A percentile compares a stretch with the other conserved stretches of the same genome.
Evolutionary conservation across 1,140 invertebrate genomes (phyloP).

Genomic region (Choristoneura fumiferana): DNA sequence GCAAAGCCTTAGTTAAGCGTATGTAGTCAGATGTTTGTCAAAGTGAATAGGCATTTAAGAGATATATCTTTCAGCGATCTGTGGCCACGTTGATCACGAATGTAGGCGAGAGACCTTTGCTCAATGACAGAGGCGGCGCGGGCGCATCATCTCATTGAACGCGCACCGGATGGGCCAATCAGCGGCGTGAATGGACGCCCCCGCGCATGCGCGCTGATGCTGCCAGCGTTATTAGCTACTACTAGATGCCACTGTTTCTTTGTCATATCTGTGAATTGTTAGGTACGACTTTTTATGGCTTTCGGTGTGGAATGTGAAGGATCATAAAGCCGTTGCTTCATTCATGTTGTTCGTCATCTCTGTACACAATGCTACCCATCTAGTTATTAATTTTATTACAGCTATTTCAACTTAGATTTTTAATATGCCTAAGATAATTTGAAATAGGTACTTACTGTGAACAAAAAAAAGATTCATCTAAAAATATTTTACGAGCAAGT

Average conservation of each 20-base stretch:
- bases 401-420: no score
- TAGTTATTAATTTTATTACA: no score
- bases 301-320: conserved; percentile 39
- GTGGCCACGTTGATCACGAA: conserved; percentile 50
- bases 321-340: conserved; percentile 46
- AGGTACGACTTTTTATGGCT: conserved; percentile 53
- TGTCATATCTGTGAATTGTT: conserved; percentile 68
- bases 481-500: no score
- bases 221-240: conserved; percentile 62
- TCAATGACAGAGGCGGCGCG: conserved; percentile 73
- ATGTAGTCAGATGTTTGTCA: no score
- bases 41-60: background rate
- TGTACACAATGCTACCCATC: no score
- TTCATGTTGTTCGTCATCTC: conserved; percentile 40
- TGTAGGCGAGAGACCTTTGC: conserved; percentile 73
- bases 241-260: conserved; percentile 67
- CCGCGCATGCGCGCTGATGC: conserved; percentile 45
- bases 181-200: conserved; percentile 74
- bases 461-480: no score
- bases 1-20: no score
- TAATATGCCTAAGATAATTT: no score
- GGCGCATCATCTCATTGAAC: conserved; percentile 75
- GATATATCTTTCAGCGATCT: conserved; percentile 50
- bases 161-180: conserved; percentile 75
- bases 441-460: no score